Conservation (phyloP, 2,113 vertebrate species). For the Tauraco erythrolophus region DNA sequence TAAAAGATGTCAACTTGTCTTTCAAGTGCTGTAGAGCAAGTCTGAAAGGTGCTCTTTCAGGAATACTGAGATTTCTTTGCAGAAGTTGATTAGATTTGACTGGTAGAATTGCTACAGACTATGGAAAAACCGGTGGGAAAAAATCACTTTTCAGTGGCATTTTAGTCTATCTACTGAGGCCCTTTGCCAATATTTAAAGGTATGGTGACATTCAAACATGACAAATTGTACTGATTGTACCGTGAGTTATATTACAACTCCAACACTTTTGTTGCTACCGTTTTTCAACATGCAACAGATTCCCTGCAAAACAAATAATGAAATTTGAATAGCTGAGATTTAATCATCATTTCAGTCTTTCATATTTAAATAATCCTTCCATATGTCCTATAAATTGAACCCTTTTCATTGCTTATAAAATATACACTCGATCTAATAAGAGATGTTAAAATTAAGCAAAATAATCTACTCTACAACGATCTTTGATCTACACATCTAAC, state of each 20-base stretch:
- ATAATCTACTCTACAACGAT: background rate
- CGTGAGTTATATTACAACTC: background rate
- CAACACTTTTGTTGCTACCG: background rate
- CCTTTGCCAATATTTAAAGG: conserved; percentile 37
- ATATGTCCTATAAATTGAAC: background rate
- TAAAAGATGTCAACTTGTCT: background rate
- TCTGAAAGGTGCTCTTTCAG: conserved; percentile 17
- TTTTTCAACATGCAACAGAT: conserved; percentile 34
- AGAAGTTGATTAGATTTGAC: background rate
- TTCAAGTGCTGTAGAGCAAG: background rate
- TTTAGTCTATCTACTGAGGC: background rate
- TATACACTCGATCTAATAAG: background rate
- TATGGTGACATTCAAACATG: background rate
- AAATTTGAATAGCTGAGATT: conserved; percentile 28
- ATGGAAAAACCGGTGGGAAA: background rate
- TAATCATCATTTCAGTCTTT: conserved; percentile 40
- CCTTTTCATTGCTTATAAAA: background rate
- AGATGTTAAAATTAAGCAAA: background rate
- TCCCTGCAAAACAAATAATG: conserved; percentile 11
- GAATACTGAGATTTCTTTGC: conserved; percentile 13
- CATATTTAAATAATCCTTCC: conserved; percentile 12
- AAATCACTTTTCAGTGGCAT: background rate
- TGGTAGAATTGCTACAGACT: background rate
- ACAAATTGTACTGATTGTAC: background rate
- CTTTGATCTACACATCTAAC: background rate